Evolutionary conservation across 2,113 vertebrate species (phyloP).

Genomic region (Mesitornis unicolor): DNA sequence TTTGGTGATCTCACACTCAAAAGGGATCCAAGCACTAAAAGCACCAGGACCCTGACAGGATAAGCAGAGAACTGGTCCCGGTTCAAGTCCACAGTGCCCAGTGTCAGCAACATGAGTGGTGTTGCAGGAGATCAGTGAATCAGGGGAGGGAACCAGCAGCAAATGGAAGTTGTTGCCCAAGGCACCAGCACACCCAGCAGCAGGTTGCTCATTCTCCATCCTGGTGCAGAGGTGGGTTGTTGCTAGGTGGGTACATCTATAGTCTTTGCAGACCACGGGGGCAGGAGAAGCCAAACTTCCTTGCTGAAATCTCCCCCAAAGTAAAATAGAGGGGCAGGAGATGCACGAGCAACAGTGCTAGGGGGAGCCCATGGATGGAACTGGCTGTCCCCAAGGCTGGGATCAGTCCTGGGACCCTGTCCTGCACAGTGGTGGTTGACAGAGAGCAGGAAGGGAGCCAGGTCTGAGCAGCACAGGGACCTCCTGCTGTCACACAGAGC

Average conservation of each 20-base stretch:
- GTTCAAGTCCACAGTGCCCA: background rate
- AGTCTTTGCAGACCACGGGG: background rate
- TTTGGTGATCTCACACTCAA: background rate
- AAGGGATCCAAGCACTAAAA: background rate
- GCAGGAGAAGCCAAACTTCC: background rate
- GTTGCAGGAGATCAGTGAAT: background rate
- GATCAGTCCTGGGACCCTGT: background rate
- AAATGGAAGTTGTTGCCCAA: background rate
- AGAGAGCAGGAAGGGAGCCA: background rate
- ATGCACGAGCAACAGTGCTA: background rate
- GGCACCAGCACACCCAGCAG: background rate
- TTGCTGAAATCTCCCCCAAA: background rate
- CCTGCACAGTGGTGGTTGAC: background rate
- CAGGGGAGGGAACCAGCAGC: background rate
- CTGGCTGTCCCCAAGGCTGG: background rate
- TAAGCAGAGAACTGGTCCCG: background rate
- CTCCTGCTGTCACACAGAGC: background rate
- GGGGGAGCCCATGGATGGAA: background rate
- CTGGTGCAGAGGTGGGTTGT: fast-evolving
- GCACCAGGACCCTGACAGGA: background rate
- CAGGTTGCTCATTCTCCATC: background rate
- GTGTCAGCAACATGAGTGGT: background rate
- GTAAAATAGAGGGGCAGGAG: background rate
- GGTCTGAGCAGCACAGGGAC: background rate
- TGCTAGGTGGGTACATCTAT: background rate